Base-by-base conservation (phyloP, 2,888 invertebrate genomes). In the Dicyrtomina minuta region DNA sequence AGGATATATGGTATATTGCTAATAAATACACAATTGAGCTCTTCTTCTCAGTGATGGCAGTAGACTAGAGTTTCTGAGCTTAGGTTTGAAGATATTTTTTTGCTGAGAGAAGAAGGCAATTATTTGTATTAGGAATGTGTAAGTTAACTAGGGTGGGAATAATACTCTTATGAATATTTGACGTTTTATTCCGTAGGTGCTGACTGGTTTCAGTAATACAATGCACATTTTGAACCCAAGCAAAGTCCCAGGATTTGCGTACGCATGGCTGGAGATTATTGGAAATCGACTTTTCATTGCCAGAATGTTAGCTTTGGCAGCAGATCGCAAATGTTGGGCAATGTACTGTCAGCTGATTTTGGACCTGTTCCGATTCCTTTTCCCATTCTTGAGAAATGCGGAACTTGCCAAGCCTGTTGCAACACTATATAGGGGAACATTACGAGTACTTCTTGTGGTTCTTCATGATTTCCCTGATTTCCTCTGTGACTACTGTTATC, bases 401-500 rank as follows among this genome's bases (percentile, higher is more conserved):
- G 96, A 97, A 80, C 86, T 99, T 33, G 93, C 95, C 4, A 91
- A 95, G 79, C 93, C 97, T 0, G 93, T 98, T 5, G 92, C 93
- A 80, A 86, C 91, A 79, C 84, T 99, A 26, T 99, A 99, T 85
- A 96, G 96, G 84, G 98, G 96, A 78, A 96, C 96, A 0, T 84
- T 99, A 56, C 88, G 97, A 74, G 95, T 99, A 10, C 85, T 99
- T 62, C 85, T 99, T 46, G 96, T 99, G 0, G 84, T 99, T 39
- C 86, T 99, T 13, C 99, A 99, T 81, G 99, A 99, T 82, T 99
- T 99, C 82, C 99, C 99, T 0, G 99, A 99, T 84, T 96, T 99
- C 82, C 86, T 99, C 62, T 98, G 98, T 83, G 99, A 99, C 82
- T 98, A 97, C 83, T 97, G 99, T 82, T 98, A 98, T 82, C 93